Percentiles rank a stretch among this genome's conserved stretches.
Evolutionary conservation across 2,113 vertebrate species (phyloP).

Genomic region (Ptychochromis oligacanthus): DNA sequence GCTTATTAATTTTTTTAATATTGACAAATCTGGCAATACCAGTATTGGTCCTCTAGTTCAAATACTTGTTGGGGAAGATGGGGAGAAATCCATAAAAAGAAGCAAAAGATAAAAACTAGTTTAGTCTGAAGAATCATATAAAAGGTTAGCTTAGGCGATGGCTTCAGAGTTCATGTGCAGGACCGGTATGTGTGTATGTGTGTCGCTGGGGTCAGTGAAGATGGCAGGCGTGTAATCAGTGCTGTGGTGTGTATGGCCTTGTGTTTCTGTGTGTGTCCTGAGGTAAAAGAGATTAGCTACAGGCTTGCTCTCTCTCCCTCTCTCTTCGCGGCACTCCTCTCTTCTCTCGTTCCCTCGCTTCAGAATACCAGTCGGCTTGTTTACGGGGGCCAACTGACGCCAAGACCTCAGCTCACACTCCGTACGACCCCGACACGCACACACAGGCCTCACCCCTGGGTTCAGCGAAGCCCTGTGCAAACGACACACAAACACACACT

Average conservation of each 20-base stretch:
- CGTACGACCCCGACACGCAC: slow-evolving; percentile 57
- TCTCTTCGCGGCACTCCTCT: slow-evolving; percentile 37
- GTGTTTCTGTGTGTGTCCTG: slow-evolving; percentile 41
- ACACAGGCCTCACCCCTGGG: slow-evolving; percentile 33
- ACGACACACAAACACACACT: not conserved
- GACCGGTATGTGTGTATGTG: not conserved
- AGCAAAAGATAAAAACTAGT: accelerated
- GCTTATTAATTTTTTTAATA: not conserved
- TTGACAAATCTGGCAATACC: not conserved
- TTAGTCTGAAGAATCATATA: not conserved
- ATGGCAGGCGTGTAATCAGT: slow-evolving; percentile 69
- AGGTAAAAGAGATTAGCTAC: slow-evolving; percentile 68
- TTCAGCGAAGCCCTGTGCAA: slow-evolving; percentile 23
- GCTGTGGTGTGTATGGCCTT: slow-evolving; percentile 41
- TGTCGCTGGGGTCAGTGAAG: slow-evolving; percentile 48
- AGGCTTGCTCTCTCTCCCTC: slow-evolving; percentile 34
- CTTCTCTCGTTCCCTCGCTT: slow-evolving; percentile 48
- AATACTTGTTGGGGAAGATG: too few species aligned
- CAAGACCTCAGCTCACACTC: slow-evolving; percentile 67
- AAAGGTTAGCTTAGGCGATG: slow-evolving; percentile 18
- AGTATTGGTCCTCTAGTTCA: not conserved
- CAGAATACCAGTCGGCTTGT: slow-evolving; percentile 59
- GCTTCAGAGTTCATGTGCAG: slow-evolving; percentile 3
- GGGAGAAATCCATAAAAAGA: not conserved
- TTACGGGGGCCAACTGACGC: slow-evolving; percentile 65